Conservation (phyloP, 2,797 vertebrate genomes). For the Eleutherodactylus coqui region DNA sequence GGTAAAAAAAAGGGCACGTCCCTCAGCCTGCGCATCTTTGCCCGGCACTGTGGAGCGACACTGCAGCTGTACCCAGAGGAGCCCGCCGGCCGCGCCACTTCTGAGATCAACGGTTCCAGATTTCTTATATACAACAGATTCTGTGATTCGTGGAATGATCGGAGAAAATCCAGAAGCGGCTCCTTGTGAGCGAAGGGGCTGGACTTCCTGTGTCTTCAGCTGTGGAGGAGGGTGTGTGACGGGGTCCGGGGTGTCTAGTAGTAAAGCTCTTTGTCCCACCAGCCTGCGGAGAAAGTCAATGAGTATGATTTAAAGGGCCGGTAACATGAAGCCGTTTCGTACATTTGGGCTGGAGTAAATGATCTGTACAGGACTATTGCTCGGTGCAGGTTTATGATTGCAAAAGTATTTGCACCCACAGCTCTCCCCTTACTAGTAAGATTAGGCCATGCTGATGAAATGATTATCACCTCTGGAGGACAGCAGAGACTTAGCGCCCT, state of each 20-base stretch:
- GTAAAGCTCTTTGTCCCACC: conserved; percentile 89
- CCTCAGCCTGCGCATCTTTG: too few species aligned
- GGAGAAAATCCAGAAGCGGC: conserved; percentile 17
- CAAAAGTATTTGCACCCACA: too few species aligned
- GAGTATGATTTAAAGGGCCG: neutral
- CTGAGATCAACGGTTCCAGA: conserved; percentile 20
- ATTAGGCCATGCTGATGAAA: too few species aligned
- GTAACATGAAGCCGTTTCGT: neutral
- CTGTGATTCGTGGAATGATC: conserved; percentile 30
- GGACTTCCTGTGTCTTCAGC: conserved; percentile 24
- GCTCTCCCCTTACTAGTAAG: too few species aligned
- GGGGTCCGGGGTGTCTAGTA: conserved; percentile 72
- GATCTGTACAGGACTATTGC: too few species aligned
- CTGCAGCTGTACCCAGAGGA: neutral
- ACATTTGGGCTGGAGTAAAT: too few species aligned
- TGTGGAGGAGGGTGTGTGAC: neutral
- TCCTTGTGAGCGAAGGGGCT: neutral
- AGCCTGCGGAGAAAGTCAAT: conserved; percentile 74
- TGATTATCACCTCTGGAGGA: too few species aligned
- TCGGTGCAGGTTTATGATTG: too few species aligned
- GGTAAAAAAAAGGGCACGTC: neutral
- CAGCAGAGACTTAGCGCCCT: too few species aligned
- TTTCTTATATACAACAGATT: conserved; percentile 33
- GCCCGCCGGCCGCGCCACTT: neutral
- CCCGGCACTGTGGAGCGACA: neutral